Evolutionary conservation across 1,140 invertebrate species (phyloP).

Genomic region (Drosophila nebulosa): DNA sequence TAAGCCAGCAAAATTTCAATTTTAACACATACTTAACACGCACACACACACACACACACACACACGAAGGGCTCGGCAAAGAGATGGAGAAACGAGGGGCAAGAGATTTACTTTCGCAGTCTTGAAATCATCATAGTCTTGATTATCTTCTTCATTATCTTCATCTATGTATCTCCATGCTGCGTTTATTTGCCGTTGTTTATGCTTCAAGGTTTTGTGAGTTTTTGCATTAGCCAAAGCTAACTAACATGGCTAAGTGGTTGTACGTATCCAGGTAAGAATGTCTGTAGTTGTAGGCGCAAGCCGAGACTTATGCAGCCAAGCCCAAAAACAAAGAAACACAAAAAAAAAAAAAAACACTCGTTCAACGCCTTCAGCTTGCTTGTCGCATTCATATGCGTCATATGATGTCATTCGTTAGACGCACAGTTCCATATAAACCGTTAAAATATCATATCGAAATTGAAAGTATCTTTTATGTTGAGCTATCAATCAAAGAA

Average conservation of each 20-base stretch:
- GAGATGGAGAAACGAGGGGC: background rate
- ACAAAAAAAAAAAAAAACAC: too few species aligned
- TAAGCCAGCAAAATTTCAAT: conserved; percentile 58
- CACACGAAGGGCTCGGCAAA: background rate
- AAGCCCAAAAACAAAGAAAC: conserved; percentile 45
- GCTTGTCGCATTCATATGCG: conserved; percentile 7
- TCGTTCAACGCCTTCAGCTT: conserved; percentile 24
- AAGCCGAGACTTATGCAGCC: conserved; percentile 15
- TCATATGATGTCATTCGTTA: conserved; percentile 54
- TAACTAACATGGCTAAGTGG: conserved; percentile 43
- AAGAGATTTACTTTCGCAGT: conserved; percentile 31
- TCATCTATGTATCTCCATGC: background rate
- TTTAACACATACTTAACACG: conserved; percentile 68
- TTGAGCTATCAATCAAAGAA: conserved; percentile 13
- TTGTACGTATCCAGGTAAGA: background rate
- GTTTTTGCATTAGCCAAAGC: conserved; percentile 65
- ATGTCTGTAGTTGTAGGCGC: conserved; percentile 19
- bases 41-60: conserved; percentile 29
- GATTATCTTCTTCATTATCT: background rate
- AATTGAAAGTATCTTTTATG: conserved; percentile 32
- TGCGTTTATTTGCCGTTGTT: conserved; percentile 71
- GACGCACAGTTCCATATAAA: conserved; percentile 52
- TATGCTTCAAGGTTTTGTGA: conserved; percentile 72
- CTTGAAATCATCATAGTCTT: conserved; percentile 16
- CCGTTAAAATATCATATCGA: conserved; percentile 32